Evolutionary conservation across 2,113 vertebrate genomes (phyloP), one percentile per base, ranked within the genome.

Genomic region (Tonatia bakeri): DNA sequence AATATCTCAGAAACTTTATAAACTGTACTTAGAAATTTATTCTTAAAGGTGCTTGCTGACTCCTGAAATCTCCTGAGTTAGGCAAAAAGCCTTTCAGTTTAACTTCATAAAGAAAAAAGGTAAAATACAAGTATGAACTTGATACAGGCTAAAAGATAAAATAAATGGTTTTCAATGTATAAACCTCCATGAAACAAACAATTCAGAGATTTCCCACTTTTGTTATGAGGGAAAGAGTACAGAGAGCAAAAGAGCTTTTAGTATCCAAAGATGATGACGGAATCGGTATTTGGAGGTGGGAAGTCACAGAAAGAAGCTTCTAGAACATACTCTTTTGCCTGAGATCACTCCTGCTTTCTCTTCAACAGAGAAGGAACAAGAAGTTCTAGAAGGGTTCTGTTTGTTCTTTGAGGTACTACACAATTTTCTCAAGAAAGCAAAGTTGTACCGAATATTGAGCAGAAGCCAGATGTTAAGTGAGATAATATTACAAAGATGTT

Each of bases 401-500:
- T 89, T 96, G 45, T 67, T 93, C 69, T 92, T 96, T 81, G 89
- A 92, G 43, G 33, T 82, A 91, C 15, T 24, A 90, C 13, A 50
- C 3, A 84, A 47, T 88, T 81, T 91, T 84, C 80, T 92, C 33
- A 80, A 93, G 24, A 79, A 96, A 95, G 28, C 73, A 90, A 61
- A 56, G 20, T 33, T 33, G 15, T 36, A 52, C 5, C 65, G 56
- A 82, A 1, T 54, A 94, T 59, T 36, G 40, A 54, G 36, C 54
- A 79, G 67, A 95, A 90, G 64, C 28, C 67, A 92, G 38, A 47
- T 85, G 38, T 76, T 47, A 79, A 96, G 15, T 9, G 33, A 86
- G 28, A 72, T 7, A 33, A n/a, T 69, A 82, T 38, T 75, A 28
- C 56, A 86, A 54, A 96, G 40, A 65, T n/a, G 19, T 82, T 82